phyloP scores from a whole-genome alignment of 2,113 vertebrate genomes.

The Sinocyclocheilus anophthalmus region DNA sequence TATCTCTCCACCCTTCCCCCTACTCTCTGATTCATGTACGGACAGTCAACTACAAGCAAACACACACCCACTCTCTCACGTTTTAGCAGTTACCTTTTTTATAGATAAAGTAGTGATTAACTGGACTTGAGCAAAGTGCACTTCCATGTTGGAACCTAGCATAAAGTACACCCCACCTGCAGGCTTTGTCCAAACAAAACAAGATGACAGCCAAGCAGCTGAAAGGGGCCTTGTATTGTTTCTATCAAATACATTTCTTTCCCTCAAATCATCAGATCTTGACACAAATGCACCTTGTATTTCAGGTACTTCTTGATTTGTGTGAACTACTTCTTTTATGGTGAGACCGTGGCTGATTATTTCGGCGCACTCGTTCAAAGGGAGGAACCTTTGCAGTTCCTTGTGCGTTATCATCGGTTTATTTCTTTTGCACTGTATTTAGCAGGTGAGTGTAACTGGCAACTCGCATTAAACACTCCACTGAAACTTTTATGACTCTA shows the following conservation, averaged over 20 bases:
- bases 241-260: neutral
- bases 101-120: conserved; percentile 49
- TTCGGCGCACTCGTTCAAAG: conserved; percentile 92
- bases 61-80: conserved; percentile 22
- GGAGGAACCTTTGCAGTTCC: conserved; percentile 94
- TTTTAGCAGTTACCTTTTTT: conserved; percentile 35
- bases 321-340: conserved; percentile 99
- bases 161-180: conserved; percentile 48
- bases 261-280: neutral
- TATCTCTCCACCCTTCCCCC: neutral
- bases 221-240: neutral
- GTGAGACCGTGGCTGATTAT: conserved; percentile 97
- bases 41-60: conserved; percentile 15
- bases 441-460: conserved; percentile 80
- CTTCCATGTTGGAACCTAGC: conserved; percentile 68
- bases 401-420: conserved; percentile 96
- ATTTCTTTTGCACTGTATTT: conserved; percentile 97
- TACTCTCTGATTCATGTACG: neutral
- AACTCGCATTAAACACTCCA: neutral
- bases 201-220: neutral
- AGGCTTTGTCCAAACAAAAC: conserved; percentile 44
- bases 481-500: neutral
- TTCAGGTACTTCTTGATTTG: conserved; percentile 95
- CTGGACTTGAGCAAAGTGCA: conserved; percentile 69
- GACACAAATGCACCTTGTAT: conserved; percentile 17